These are phyloP conservation scores for Chrysocyon brachyurus DNA, from an alignment of 2,797 vertebrate species.

Conservation along the genomic window DNA sequence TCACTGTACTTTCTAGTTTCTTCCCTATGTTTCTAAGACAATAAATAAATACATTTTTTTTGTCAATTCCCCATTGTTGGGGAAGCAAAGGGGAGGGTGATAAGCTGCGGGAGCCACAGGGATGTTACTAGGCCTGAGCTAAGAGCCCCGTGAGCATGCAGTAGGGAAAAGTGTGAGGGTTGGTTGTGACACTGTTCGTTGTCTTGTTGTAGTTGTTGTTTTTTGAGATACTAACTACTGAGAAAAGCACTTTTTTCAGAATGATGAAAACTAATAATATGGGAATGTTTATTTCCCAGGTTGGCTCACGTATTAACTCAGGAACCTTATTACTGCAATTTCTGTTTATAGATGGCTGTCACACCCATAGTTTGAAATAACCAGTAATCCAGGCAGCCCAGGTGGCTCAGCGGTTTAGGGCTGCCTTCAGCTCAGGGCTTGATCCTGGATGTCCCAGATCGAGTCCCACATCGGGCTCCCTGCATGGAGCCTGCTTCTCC, in stretches of 20 bases:
- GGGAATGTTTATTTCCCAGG: slow-evolving; percentile 23
- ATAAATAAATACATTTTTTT: not conserved
- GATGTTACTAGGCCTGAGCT: not conserved
- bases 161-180: not conserved
- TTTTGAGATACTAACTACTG: not conserved
- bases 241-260: slow-evolving; percentile 32
- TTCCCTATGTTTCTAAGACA: not conserved
- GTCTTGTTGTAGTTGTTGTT: not conserved
- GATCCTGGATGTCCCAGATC: no score
- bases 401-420: no score
- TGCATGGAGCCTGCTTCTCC: no score
- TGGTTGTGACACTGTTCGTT: not conserved
- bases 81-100: not conserved
- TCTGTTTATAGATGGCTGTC: not conserved
- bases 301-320: slow-evolving; percentile 6
- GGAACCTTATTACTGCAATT: slow-evolving; percentile 34
- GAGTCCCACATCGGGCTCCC: no score
- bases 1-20: not conserved
- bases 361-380: slow-evolving; percentile 1
- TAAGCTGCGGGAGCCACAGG: not conserved
- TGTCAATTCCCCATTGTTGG: not conserved
- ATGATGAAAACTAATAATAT: not conserved
- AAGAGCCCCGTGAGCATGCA: fast-evolving
- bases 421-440: no score
- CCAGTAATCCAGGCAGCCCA: not conserved